Evolutionary conservation across 2,888 invertebrate species (phyloP), one percentile per base, ranked within the genome.

Genomic region (Rhimphoctona megacephalus): DNA sequence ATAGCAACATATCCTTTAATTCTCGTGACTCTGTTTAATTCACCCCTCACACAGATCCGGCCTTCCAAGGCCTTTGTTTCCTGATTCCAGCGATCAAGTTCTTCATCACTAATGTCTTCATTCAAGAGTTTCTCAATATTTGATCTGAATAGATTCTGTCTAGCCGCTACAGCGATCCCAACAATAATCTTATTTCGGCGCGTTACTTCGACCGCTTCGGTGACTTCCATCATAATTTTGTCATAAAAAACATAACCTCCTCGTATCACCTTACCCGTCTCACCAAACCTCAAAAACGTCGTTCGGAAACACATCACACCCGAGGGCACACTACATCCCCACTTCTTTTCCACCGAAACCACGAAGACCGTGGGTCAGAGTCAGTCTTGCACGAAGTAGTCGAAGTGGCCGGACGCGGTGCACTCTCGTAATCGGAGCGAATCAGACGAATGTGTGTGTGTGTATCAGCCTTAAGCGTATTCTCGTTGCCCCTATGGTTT

Each of bases 251-350:
- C 4, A 17, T 46, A 46, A 46, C 17, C 4, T 46, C 11, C n/a
- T 36, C 43, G 6, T 1, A 43, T 43, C 43, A 54, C 4, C 11
- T 54, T 22, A n/a, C 54, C 3, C 19, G 19, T 57, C 25, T 57
- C 25, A 57, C 57, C 57, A 1, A 57, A 57, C 57, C 4, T 17
- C 1, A 46, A 14, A 14, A 57, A 57, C 22, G 25, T 25, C 25
- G 57, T 57, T 57, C 57, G 22, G 22, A 57, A 57, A 25, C 9
- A 11, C 25, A 9, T 25, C 22, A 57, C 57, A n/a, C 25, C 14
- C 57, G 57, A 57, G 22, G 22, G 57, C 57, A 57, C 57, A 57
- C 57, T 22, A 57, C n/a, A 22, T 25, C 22, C 57, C 57, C 57
- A 22, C 57, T 57, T 22, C 9, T 57, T 57, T 25, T 2, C 25